Base-by-base conservation (phyloP, 2,888 invertebrate species). In the Lamproptera curius region DNA sequence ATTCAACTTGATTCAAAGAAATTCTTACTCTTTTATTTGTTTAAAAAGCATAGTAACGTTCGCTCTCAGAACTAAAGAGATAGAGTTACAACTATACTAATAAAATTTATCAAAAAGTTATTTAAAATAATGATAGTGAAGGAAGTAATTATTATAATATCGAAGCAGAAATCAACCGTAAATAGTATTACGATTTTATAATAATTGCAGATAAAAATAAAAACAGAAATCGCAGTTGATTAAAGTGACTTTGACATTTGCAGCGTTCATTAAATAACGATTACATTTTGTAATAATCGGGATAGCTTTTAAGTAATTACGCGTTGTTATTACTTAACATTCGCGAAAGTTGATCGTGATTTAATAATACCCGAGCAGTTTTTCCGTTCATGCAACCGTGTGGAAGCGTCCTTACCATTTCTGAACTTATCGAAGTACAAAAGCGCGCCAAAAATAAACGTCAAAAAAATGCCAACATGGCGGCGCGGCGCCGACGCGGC, bases 401-500 rank as follows among this genome's bases (percentile, higher is more conserved):
- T 48, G 38, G 48, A 57, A 40, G 53, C 55, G 59, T 58, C 65
- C 65, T 70, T 65, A 67, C 70, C 72, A 67, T 76, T 70, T 72
- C 69, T 70, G 71, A 63, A 61, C 62, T 56, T 33, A 17, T 56
- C 51, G 43, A 48, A 51, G 56, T 55, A 60, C 63, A 73, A 71
- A 73, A 72, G 64, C 74, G 68, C 80, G 77, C n/a, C n/a, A n/a
- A 77, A 86, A 86, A 86, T 84, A 86, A 85, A 85, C 81, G 76
- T 83, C 82, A 80, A 81, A 80, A 79, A 81, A 73, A 70, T n/a
- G n/a, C 47, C 65, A 85, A 83, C 70, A 84, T 83, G 84, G 84
- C 83, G 54, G 73, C 43, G 61, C 61, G 70, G 63, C 67, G 67
- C 61, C 57, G 63, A 62, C 11, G 47, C 56, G 83, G 63, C 86